Percentiles rank a stretch among this genome's conserved stretches.
Conservation (phyloP, 2,113 vertebrate genomes). For the Xiphorhynchus elegans region DNA sequence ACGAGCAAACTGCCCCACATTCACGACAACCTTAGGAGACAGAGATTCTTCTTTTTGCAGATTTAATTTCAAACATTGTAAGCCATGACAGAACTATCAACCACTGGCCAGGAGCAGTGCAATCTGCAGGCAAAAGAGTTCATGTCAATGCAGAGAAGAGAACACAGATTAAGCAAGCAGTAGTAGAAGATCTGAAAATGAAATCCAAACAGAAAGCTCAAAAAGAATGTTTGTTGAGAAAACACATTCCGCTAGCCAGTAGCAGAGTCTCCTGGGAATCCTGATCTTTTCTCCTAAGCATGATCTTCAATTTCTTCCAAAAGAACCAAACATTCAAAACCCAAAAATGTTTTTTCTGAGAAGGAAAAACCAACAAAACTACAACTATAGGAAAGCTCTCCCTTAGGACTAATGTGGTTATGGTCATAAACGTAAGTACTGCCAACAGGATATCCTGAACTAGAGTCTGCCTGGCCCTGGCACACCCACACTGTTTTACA, state of each 20-base stretch:
- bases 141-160: neutral
- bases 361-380: neutral
- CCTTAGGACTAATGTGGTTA: rapidly evolving
- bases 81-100: neutral
- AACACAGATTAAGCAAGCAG: neutral
- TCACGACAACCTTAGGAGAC: neutral
- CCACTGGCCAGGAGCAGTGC: neutral
- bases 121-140: neutral
- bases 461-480: too few relatives aligned
- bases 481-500: neutral
- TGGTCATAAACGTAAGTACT: neutral
- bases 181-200: neutral
- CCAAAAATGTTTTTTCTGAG: neutral
- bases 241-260: neutral
- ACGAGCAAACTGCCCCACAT: neutral
- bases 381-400: neutral
- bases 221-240: neutral
- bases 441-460: neutral
- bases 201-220: neutral
- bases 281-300: neutral
- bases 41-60: neutral
- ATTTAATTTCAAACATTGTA: neutral
- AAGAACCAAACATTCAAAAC: neutral
- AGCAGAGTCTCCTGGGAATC: neutral
- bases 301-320: neutral